Evolutionary conservation across 2,888 invertebrate genomes (phyloP), one percentile per base, ranked within the genome.

Genomic region (Myopa testacea): DNA sequence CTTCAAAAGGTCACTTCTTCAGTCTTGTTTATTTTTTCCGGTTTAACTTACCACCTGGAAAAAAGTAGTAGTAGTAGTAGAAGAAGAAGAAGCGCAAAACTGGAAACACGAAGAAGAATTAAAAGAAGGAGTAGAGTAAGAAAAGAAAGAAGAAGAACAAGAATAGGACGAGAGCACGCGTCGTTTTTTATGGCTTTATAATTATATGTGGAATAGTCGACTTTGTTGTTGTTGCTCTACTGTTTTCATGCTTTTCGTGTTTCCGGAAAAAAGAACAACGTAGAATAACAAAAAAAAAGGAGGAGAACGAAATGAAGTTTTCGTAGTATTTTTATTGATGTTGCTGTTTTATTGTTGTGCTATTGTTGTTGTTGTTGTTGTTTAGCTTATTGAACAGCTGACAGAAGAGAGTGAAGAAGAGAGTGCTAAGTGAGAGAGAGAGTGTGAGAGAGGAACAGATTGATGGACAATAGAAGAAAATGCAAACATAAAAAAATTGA

Each of bases 301-400:
- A 45, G 45, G 10, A 45, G 10, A 45, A 45, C 45, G 45, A 45
- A 3, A 8, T 45, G 45, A 45, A 45, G 45, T 45, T 45, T 45
- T 10, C 45, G 45, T 45, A 45, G 45, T 45, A 45, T 45, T 45
- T 14, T 55, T 55, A 12, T 55, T 55, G 55, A 4, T 55, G 55
- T 55, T 55, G 55, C 10, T 55, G 55, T 50, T 50, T 6, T 50
- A 8, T 8, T 50, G 7, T 8, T 50, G 50, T 50, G 50, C 12
- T 55, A 12, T 55, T 55, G 55, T 55, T 55, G 55, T 55, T 55
- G 55, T 5, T 55, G 55, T 34, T 65, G 65, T 37, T 55, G 14
- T 10, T 65, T 34, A 60, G 45, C 63, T 65, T 58, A n/a, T 16
- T 26, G 34, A 74, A 65, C 63, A 74, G 65, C 74, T 74, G 74